Percentiles rank a stretch among this genome's conserved stretches.
Conservation (phyloP, 2,888 invertebrate species). For the Caenorhabditis plicata region DNA sequence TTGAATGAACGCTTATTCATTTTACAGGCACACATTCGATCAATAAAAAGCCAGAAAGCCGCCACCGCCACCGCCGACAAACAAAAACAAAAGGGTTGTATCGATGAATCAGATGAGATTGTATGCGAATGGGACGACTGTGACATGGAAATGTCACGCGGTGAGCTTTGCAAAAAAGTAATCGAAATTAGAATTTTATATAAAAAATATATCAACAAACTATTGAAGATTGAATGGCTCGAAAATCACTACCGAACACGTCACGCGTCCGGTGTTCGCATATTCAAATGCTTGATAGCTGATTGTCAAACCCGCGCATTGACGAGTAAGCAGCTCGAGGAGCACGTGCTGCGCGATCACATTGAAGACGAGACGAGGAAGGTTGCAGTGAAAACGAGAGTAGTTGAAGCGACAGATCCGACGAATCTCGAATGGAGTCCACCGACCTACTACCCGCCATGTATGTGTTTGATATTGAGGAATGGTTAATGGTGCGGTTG, state of each 20-base stretch:
- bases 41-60: too few species aligned
- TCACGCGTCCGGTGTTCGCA: background rate
- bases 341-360: background rate
- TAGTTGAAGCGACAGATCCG: too few species aligned
- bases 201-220: background rate
- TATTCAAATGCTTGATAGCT: background rate
- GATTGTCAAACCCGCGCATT: background rate
- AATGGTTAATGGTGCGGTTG: too few species aligned
- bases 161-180: background rate
- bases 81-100: too few species aligned
- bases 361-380: background rate
- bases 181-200: background rate
- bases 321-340: background rate
- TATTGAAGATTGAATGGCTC: background rate
- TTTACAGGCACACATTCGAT: too few species aligned
- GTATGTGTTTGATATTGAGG: too few species aligned
- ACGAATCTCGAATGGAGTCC: too few species aligned
- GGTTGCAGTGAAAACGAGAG: background rate
- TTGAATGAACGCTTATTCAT: too few species aligned
- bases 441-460: too few species aligned
- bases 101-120: background rate
- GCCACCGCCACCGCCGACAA: too few species aligned
- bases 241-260: background rate
- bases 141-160: background rate
- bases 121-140: background rate